Conservation (phyloP, 2,888 invertebrate species). For the Neoaliturus tenellus region DNA sequence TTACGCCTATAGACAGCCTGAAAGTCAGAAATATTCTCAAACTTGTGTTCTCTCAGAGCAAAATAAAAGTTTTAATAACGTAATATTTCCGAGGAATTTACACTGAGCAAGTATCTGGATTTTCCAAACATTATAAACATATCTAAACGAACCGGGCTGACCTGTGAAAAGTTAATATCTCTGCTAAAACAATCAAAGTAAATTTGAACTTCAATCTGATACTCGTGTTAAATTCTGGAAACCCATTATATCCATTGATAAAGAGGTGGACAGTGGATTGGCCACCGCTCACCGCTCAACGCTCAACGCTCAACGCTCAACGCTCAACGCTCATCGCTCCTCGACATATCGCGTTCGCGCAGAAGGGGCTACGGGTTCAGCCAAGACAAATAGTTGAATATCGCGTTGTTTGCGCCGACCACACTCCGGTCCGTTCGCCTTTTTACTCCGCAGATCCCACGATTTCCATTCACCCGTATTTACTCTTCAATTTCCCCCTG, state of each 20-base stretch:
- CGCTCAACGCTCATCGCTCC: not conserved
- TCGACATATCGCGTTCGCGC: not conserved
- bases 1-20: no score
- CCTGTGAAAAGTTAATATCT: no score
- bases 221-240: no score
- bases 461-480: slow-evolving; percentile 36
- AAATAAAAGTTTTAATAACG: no score
- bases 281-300: not conserved
- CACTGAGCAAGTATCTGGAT: no score
- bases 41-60: no score
- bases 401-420: slow-evolving; percentile 1
- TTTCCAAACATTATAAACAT: no score
- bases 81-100: no score
- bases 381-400: slow-evolving; percentile 19
- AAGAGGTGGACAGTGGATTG: not conserved
- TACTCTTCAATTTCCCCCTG: slow-evolving; percentile 45
- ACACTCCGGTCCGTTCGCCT: slow-evolving; percentile 25
- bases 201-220: no score
- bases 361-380: not conserved
- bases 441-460: slow-evolving; percentile 30
- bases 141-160: no score
- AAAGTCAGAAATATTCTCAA: no score
- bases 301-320: not conserved
- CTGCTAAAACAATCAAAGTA: no score
- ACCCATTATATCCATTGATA: not conserved